Evolutionary conservation across 2,113 vertebrate species (phyloP).

Genomic region (Sapayoa aenigma): DNA sequence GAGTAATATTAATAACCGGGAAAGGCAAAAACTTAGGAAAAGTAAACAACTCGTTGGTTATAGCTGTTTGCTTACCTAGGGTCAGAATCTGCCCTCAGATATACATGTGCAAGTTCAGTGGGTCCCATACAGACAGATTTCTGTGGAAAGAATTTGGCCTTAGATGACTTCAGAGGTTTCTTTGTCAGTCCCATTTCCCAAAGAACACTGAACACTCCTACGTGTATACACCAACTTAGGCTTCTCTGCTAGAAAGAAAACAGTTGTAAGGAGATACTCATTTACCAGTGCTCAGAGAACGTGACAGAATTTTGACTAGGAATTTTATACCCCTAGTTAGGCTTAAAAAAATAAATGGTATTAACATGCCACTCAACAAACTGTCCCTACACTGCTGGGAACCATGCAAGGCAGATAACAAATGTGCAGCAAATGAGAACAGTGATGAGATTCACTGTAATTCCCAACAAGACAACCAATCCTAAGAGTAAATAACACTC

Average conservation of each 20-base stretch:
- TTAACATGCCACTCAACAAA: conserved; percentile 59
- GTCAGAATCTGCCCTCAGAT: conserved; percentile 68
- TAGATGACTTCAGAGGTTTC: conserved; percentile 62
- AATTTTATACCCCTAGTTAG: conserved; percentile 67
- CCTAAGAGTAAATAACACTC: neutral
- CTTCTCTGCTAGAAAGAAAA: conserved; percentile 23
- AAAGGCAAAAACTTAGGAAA: conserved; percentile 73
- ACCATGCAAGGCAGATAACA: conserved; percentile 34
- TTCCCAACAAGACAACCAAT: neutral
- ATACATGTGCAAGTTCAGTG: conserved; percentile 35
- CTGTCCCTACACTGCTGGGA: conserved; percentile 19
- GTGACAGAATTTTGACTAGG: conserved; percentile 50
- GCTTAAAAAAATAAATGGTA: conserved; percentile 56
- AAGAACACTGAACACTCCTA: conserved; percentile 36
- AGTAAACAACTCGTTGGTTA: conserved; percentile 67
- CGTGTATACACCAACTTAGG: neutral
- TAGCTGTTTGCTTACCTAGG: conserved; percentile 65
- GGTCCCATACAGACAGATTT: conserved; percentile 36
- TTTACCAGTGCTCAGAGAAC: conserved; percentile 49
- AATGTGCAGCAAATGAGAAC: neutral
- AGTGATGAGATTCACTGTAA: neutral
- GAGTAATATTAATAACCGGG: conserved; percentile 70
- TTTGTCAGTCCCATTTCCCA: conserved; percentile 52
- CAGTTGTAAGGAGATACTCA: conserved; percentile 40
- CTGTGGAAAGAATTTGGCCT: conserved; percentile 65